Evolutionary conservation across 1,140 invertebrate species (phyloP).

Genomic region (Saxidomus purpurata): DNA sequence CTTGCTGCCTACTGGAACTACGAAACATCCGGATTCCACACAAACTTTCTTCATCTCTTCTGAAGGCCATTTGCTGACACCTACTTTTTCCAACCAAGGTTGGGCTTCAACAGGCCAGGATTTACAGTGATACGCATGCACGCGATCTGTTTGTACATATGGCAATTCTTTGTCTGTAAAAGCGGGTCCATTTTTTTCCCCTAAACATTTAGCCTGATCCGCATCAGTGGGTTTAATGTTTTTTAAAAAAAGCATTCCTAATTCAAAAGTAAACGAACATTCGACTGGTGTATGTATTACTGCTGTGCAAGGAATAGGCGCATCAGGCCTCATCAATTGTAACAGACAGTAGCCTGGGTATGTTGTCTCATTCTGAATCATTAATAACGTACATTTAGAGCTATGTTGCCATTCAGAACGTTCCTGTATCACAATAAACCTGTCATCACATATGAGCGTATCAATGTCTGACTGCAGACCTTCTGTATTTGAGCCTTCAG

Average conservation of each 20-base stretch:
- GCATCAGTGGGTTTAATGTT: not conserved
- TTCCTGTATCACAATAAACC: not conserved
- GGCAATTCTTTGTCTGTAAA: not conserved
- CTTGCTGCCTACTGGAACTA: not conserved
- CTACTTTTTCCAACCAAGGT: not conserved
- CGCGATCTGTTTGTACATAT: not conserved
- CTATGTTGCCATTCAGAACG: not conserved
- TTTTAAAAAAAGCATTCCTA: not conserved
- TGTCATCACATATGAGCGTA: not conserved
- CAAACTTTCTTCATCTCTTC: not conserved
- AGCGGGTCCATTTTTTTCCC: not conserved
- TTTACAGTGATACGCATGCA: not conserved
- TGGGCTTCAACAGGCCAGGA: not conserved
- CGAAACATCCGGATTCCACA: not conserved
- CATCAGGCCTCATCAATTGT: not conserved
- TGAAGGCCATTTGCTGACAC: not conserved
- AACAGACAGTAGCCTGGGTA: not conserved
- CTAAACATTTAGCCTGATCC: too few species aligned
- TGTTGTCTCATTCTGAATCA: not conserved
- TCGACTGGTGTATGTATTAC: not conserved
- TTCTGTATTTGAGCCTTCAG: not conserved
- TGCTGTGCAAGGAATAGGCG: not conserved
- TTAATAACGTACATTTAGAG: not conserved
- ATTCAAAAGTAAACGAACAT: not conserved
- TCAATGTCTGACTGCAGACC: not conserved